phyloP scores from a whole-genome alignment of 2,797 vertebrate species.

The Ara ararauna region DNA sequence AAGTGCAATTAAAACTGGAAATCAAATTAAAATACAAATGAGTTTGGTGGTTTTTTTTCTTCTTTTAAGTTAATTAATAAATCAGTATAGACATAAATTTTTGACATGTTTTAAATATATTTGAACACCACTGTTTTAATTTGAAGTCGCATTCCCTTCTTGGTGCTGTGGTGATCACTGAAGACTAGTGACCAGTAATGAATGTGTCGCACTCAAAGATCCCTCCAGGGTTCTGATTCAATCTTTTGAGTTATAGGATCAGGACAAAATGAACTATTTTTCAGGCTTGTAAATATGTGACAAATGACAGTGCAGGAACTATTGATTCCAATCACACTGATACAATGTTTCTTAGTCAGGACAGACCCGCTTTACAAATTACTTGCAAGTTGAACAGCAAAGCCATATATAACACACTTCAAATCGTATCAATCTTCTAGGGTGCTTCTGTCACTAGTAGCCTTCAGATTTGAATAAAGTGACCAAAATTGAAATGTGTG shows the following conservation, averaged over 20 bases:
- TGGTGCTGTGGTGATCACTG: slow-evolving; percentile 22
- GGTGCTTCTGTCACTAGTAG: slow-evolving; percentile 57
- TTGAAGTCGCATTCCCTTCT: slow-evolving; percentile 36
- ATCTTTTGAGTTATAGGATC: slow-evolving; percentile 94
- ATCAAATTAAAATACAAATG: neutral
- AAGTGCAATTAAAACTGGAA: neutral
- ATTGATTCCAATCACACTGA: slow-evolving; percentile 97
- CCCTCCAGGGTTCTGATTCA: slow-evolving; percentile 83
- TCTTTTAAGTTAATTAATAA: neutral
- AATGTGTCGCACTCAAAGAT: slow-evolving; percentile 74
- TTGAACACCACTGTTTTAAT: slow-evolving; percentile 10
- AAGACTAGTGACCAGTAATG: slow-evolving; percentile 77
- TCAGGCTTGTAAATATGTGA: slow-evolving; percentile 99
- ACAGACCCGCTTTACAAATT: slow-evolving; percentile 81
- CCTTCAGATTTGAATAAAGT: slow-evolving; percentile 72
- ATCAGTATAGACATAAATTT: neutral
- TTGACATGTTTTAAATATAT: neutral
- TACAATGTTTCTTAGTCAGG: slow-evolving; percentile 92
- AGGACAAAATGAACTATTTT: slow-evolving; percentile 96
- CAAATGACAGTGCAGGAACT: slow-evolving; percentile 96
- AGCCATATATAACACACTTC: slow-evolving; percentile 72
- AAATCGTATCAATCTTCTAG: slow-evolving; percentile 70
- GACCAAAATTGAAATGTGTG: slow-evolving; percentile 12
- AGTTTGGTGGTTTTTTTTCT: neutral
- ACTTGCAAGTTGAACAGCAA: slow-evolving; percentile 77